Evolutionary conservation across 2,113 vertebrate species (phyloP), one percentile per base, ranked within the genome.

Genomic region (Neodon shergylaensis): DNA sequence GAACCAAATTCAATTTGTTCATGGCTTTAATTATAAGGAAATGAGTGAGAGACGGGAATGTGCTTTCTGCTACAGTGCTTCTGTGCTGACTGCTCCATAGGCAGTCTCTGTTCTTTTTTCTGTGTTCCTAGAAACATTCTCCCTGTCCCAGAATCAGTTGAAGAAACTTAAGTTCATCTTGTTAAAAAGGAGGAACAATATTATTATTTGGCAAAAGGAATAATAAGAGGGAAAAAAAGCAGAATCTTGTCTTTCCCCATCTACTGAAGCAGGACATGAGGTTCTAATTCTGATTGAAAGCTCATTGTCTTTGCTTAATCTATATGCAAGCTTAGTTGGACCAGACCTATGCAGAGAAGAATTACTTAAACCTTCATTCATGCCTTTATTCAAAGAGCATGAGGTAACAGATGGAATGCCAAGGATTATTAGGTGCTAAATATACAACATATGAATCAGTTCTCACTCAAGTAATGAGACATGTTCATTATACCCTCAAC

Each of bases 341-440:
- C 14, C 16, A 72, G 36, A 72, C 17, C 17, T 72, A n/a, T 28
- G 44, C 28, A 44, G 13, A 95, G 22, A 5, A 88, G 33, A 83
- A 96, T 90, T 65, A 83, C 74, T 94, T 82, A 47, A 88, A 92
- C 74, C 63, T 31, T 84, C n/a, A 76, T 76, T 14, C 31, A 81
- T 72, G 36, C 70, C 39, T 72, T 90, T 74, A 8, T 21, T 36
- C 52, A 90, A 94, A 95, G 54, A 39, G n/a, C n/a, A n/a, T n/a
- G n/a, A n/a, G n/a, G n/a, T n/a, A n/a, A n/a, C n/a, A n/a, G n/a
- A n/a, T n/a, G n/a, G n/a, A 93, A 82, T 10, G 2, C 63, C 24
- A 77, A 24, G 33, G 93, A 77, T 49, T 82, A 12, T 54, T 92
- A 7, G 16, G 26, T 83, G 10, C 33, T 47, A 63, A n/a, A 11